A percentile compares a stretch with the other conserved stretches of the same genome.
phyloP scores from a whole-genome alignment of 2,888 invertebrate species.

The Zygogramma bicolorata region DNA sequence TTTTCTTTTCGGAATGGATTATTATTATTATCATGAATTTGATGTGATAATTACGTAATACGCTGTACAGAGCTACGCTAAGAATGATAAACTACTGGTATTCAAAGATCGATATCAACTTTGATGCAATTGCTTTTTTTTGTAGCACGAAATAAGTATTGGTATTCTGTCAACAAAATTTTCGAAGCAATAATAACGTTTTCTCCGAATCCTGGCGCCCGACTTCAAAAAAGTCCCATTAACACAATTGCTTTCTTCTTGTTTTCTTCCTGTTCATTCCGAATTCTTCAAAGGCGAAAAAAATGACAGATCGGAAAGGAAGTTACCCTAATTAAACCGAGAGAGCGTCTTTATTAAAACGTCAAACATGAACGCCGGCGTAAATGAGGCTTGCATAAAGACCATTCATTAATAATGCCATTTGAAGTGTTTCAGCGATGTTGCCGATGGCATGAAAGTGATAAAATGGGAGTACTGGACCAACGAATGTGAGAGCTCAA shows the following conservation, averaged over 20 bases:
- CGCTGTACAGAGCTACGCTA: too few species aligned
- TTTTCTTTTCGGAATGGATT: too few species aligned
- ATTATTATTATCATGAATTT: too few species aligned
- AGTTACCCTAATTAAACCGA: conserved; percentile 47
- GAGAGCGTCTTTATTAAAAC: conserved; percentile 56
- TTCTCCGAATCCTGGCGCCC: neutral
- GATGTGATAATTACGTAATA: too few species aligned
- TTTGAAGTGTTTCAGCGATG: conserved; percentile 47
- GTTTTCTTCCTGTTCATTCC: conserved; percentile 30
- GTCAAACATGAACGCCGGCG: conserved; percentile 59
- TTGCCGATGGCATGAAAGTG: conserved; percentile 14
- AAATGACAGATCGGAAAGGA: conserved; percentile 40
- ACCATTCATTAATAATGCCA: conserved; percentile 61
- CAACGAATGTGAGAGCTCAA: too few species aligned
- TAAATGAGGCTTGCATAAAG: conserved; percentile 57
- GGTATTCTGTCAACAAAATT: neutral
- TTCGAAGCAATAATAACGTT: neutral
- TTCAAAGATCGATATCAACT: too few species aligned
- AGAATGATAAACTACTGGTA: too few species aligned
- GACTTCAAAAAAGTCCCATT: conserved; percentile 13
- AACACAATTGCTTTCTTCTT: conserved; percentile 18
- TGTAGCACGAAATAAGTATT: too few species aligned
- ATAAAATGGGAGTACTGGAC: too few species aligned
- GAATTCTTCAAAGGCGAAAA: conserved; percentile 21
- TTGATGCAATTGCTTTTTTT: too few species aligned